Percentiles rank a stretch among this genome's conserved stretches.
Evolutionary conservation across 37 sponge, comb jelly and placozoan genomes (phyloP).

Genomic region (Chondrosia reniformis): DNA sequence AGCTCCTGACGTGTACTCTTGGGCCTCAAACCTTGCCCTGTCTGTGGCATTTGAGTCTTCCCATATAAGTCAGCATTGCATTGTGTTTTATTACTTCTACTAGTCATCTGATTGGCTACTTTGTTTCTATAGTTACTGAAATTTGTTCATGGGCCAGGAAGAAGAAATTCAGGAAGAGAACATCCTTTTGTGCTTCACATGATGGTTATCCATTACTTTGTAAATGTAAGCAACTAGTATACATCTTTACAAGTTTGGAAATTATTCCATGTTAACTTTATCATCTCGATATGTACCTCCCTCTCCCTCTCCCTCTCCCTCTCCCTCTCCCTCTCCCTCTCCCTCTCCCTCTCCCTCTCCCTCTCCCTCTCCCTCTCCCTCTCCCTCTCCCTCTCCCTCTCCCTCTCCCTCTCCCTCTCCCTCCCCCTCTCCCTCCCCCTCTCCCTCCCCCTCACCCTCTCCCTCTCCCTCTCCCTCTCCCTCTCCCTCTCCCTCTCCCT

Average conservation of each 20-base stretch:
- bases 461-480: not conserved
- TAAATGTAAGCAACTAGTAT: slow-evolving; percentile 58
- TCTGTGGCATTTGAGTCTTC: not conserved
- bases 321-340: slow-evolving; percentile 14
- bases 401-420: slow-evolving; percentile 18
- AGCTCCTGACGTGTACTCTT: slow-evolving; percentile 5
- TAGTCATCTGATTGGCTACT: not conserved
- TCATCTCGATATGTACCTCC: not conserved
- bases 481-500: not conserved
- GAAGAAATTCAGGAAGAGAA: slow-evolving; percentile 36
- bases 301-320: not conserved
- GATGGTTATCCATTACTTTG: slow-evolving; percentile 80
- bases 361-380: not conserved
- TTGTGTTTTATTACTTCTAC: not conserved
- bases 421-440: slow-evolving; percentile 5
- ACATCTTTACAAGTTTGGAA: too few relatives aligned
- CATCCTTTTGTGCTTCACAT: slow-evolving; percentile 64
- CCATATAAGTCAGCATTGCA: not conserved
- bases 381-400: slow-evolving; percentile 14
- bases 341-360: not conserved
- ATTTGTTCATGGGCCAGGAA: slow-evolving; percentile 69
- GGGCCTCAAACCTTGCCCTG: slow-evolving; percentile 4
- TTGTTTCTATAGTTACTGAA: slow-evolving; percentile 9
- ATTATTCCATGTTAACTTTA: too few relatives aligned
- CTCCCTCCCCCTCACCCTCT: not conserved